Percentiles rank a stretch among this genome's conserved stretches.
Evolutionary conservation across 2,113 vertebrate genomes (phyloP).

Genomic region (Rhabdornis inornatus): DNA sequence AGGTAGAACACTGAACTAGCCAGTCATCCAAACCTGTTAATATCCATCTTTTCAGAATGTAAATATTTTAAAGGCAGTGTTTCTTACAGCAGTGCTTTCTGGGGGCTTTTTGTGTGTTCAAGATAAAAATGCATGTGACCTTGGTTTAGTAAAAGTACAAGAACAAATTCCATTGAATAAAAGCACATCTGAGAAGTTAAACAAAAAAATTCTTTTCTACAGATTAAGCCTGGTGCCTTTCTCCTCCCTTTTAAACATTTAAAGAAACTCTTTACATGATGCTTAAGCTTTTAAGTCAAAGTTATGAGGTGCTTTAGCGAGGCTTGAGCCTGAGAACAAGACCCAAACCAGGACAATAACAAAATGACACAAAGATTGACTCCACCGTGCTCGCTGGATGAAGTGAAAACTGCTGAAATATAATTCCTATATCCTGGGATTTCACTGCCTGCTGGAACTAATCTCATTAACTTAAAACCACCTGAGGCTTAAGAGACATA

Average conservation of each 20-base stretch:
- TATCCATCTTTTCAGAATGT: not conserved
- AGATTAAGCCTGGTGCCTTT: not conserved
- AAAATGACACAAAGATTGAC: conserved; percentile 55
- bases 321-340: conserved; percentile 42
- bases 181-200: not conserved
- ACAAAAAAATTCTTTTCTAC: not conserved
- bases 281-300: conserved; percentile 53
- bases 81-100: not conserved
- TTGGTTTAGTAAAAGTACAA: not conserved
- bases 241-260: not conserved
- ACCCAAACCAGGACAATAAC: conserved; percentile 48
- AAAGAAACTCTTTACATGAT: conserved; percentile 12
- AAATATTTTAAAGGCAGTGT: not conserved
- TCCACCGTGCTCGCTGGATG: conserved; percentile 38
- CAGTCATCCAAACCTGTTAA: not conserved
- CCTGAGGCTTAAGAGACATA: conserved; percentile 65
- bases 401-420: conserved; percentile 66
- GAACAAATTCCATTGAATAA: not conserved
- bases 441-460: conserved; percentile 61
- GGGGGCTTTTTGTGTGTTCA: not conserved
- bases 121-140: not conserved
- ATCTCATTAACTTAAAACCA: conserved; percentile 69
- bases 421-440: conserved; percentile 58
- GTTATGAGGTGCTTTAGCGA: conserved; percentile 27
- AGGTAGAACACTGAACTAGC: not conserved